Conservation (phyloP, 2,113 vertebrate genomes). For the Bubo bubo region DNA sequence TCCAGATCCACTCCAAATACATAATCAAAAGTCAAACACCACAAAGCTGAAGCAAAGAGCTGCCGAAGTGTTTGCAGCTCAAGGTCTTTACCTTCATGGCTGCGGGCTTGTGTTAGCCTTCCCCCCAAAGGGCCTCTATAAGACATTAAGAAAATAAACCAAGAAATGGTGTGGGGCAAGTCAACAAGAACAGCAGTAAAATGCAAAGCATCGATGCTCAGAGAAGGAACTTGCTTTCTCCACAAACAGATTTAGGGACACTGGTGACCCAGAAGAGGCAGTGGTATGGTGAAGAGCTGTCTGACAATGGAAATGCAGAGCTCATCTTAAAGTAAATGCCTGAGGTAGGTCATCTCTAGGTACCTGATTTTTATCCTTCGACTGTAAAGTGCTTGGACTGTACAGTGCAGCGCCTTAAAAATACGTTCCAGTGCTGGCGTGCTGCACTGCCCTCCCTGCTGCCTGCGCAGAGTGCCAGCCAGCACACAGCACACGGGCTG, state of each 20-base stretch:
- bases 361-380: neutral
- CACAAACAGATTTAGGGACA: neutral
- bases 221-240: neutral
- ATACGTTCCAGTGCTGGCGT: fast-evolving
- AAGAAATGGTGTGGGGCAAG: neutral
- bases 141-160: neutral
- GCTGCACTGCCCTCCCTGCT: neutral
- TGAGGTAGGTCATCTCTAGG: neutral
- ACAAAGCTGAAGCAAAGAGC: slow-evolving; percentile 11
- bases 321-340: neutral
- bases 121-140: neutral
- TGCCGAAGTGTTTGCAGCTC: neutral
- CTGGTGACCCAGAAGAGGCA: neutral
- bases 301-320: neutral
- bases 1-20: slow-evolving; percentile 3
- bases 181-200: neutral
- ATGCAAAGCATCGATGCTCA: neutral
- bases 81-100: neutral
- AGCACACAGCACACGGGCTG: neutral
- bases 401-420: neutral
- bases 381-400: neutral
- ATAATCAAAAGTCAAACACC: neutral
- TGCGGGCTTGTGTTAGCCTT: neutral
- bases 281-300: neutral
- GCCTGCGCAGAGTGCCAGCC: neutral